These are phyloP conservation scores for Paramacrobiotus metropolitanus DNA, from an alignment of 1,140 invertebrate genomes.

Conservation along the genomic window DNA sequence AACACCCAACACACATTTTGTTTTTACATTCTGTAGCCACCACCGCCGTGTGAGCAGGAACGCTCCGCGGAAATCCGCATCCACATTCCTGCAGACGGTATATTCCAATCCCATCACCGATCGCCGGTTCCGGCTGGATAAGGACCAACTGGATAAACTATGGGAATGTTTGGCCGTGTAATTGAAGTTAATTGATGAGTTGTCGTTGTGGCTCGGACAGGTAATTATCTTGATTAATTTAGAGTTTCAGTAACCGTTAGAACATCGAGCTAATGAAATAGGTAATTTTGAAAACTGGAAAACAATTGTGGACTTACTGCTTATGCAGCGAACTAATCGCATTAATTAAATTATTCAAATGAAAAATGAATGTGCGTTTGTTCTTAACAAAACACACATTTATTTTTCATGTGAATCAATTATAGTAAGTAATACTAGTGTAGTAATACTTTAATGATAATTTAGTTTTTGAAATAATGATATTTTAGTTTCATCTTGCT, in stretches of 20 bases:
- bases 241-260: constrained; percentile 54
- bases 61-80: constrained; percentile 46
- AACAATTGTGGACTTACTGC: constrained; percentile 50
- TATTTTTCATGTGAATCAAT: no score
- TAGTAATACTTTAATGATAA: no score
- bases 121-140: constrained; percentile 29
- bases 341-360: no score
- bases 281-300: no score
- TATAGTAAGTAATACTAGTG: no score
- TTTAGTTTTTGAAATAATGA: no score
- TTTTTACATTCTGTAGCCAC: no score
- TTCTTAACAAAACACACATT: no score
- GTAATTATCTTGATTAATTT: constrained; percentile 49
- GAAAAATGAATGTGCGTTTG: no score
- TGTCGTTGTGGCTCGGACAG: constrained; percentile 73
- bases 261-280: no score
- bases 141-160: constrained; percentile 64
- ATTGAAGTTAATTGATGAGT: constrained; percentile 56
- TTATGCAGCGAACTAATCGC: constrained; percentile 58
- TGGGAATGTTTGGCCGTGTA: constrained; percentile 71
- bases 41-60: constrained; percentile 10
- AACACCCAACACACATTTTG: no score
- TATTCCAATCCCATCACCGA: constrained; percentile 33
- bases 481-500: no score
- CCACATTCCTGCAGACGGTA: constrained; percentile 61